A percentile compares a stretch with the other conserved stretches of the same genome.
Evolutionary conservation across 2,797 vertebrate genomes (phyloP).

Genomic region (Orientallactaga sibirica): DNA sequence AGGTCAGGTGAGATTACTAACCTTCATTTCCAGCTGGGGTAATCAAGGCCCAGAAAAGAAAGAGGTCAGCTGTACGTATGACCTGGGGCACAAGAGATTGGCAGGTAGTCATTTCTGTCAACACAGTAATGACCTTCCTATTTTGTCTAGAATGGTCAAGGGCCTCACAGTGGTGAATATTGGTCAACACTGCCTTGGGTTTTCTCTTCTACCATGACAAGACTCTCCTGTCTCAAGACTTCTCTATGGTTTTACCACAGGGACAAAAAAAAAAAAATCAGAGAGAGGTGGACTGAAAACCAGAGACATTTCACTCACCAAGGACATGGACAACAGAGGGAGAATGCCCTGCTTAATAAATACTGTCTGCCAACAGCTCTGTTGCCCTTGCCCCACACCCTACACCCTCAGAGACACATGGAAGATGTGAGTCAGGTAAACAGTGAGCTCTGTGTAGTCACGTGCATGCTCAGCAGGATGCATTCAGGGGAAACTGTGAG

Average conservation of each 20-base stretch:
- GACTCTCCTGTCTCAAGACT: background rate
- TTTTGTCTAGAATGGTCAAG: accelerated
- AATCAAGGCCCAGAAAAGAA: background rate
- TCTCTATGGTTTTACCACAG: background rate
- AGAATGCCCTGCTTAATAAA: too few species aligned
- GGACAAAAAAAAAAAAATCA: background rate
- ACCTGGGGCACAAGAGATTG: too few species aligned
- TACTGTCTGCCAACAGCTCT: background rate
- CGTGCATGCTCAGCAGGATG: accelerated
- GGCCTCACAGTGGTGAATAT: background rate
- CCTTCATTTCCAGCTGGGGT: background rate
- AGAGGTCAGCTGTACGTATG: background rate
- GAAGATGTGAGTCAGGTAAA: background rate
- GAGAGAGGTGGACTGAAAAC: background rate
- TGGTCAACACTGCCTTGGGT: background rate
- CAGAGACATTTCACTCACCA: too few species aligned
- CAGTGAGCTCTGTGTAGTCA: too few species aligned
- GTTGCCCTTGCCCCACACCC: background rate
- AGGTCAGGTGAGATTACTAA: background rate
- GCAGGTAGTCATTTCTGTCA: background rate
- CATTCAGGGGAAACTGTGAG: background rate
- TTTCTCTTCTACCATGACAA: background rate
- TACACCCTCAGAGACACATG: background rate
- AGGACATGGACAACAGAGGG: background rate
- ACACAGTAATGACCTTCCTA: background rate